Conservation (phyloP, 2,797 vertebrate genomes). For the Malurus leucopterus region DNA sequence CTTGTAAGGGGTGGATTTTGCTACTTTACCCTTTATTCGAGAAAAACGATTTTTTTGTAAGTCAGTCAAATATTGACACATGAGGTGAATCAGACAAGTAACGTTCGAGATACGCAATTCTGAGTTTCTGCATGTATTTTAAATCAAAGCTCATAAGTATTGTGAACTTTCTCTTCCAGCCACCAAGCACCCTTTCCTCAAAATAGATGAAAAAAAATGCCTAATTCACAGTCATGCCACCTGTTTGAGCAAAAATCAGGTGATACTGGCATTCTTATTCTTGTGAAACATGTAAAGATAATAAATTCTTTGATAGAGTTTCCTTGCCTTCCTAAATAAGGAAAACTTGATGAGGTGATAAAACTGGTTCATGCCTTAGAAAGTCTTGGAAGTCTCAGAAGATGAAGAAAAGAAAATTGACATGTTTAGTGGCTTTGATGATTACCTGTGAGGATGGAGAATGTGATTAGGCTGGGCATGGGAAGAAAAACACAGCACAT, state of each 20-base stretch:
- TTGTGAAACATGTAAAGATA: not conserved
- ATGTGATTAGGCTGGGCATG: not conserved
- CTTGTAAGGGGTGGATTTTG: not conserved
- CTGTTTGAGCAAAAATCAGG: not conserved
- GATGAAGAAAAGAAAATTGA: not conserved
- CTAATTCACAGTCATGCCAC: not conserved
- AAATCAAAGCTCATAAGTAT: not conserved
- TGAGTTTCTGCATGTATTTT: not conserved
- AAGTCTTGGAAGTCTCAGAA: not conserved
- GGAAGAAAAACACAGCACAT: not conserved
- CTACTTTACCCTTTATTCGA: not conserved
- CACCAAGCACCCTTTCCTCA: not conserved
- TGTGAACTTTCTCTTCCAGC: not conserved
- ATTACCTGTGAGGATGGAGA: not conserved
- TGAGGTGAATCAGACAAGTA: not conserved
- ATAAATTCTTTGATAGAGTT: not conserved
- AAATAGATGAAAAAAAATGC: not conserved
- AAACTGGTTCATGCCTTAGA: not conserved
- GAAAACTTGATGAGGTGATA: not conserved
- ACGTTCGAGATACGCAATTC: not conserved
- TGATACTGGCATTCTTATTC: not conserved
- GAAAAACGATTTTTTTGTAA: not conserved
- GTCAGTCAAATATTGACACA: constrained; percentile 5
- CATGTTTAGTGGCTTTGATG: not conserved
- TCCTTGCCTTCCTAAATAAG: not conserved